Evolutionary conservation across 2,113 vertebrate species (phyloP), one percentile per base, ranked within the genome.

Genomic region (Phyllopteryx taeniolatus): DNA sequence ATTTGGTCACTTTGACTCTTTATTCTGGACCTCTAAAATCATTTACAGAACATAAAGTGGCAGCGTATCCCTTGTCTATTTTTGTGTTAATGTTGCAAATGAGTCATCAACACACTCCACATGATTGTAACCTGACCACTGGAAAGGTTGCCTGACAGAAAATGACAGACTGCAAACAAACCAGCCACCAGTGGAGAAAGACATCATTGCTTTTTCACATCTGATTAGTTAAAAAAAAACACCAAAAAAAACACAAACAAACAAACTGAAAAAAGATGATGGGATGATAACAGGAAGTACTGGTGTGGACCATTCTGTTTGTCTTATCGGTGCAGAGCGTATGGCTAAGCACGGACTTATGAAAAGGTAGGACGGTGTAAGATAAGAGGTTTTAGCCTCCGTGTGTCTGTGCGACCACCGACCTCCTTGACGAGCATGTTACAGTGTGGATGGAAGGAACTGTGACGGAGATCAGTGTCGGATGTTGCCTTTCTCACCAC

Each of bases 321-420:
- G 72, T 63, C 86, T 91, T 90, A 87, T 90, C 88, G 74, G 80
- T 65, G 68, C 82, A 73, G 60, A 84, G 73, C 74, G 81, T 81
- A 87, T 80, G 78, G 84, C 79, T 70, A 51, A 72, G 79, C 70
- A 22, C 72, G 80, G 86, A 91, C 85, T 89, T 85, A 85, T 85
- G 83, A 88, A 65, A 59, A 83, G 79, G 85, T 79, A 81, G 83
- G 82, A 86, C 62, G 54, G 78, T 46, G 75, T 54, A 70, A 76
- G 88, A 90, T 90, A 87, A 87, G 86, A 49, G 72, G 33, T 76
- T 83, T 84, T 72, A 83, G 78, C 75, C 83, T 85, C 73, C 64
- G 71, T 78, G 84, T 74, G 77, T 77, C 78, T 67, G 67, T 71
- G 71, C 78, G 80, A 70, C 81, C 86, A 75, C 70, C 15, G 77